Conservation (phyloP, 1,140 invertebrate species). For the Bombus balteatus region DNA sequence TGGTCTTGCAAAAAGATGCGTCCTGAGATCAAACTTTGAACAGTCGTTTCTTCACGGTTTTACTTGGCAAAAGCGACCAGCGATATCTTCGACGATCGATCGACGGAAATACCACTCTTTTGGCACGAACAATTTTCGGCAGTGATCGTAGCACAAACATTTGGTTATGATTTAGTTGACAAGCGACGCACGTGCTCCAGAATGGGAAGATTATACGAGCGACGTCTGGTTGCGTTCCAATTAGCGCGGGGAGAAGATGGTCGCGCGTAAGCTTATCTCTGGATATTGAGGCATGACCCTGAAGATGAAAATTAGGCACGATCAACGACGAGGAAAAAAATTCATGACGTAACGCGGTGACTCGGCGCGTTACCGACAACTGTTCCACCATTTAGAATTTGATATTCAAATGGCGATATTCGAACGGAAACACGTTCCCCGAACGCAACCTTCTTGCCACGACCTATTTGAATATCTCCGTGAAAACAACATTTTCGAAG, state of each 20-base stretch:
- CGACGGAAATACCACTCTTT: neutral
- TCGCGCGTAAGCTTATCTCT: neutral
- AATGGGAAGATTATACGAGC: neutral
- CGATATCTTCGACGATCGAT: neutral
- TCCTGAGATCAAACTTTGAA: neutral
- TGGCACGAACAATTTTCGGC: neutral
- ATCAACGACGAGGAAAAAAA: neutral
- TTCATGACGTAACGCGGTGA: neutral
- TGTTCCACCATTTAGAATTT: neutral
- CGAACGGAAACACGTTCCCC: neutral
- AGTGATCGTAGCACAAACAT: neutral
- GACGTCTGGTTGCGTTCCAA: neutral
- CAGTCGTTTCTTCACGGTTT: neutral
- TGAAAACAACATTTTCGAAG: neutral
- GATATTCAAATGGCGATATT: neutral
- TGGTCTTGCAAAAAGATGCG: neutral
- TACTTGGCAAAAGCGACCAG: neutral
- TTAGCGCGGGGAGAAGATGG: no score
- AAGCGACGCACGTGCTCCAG: neutral
- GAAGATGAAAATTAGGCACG: conserved; percentile 20
- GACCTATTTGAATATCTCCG: neutral
- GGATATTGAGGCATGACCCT: neutral
- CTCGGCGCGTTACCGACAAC: no score
- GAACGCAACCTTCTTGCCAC: neutral
- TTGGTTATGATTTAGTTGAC: conserved; percentile 21